Percentiles rank a stretch among this genome's conserved stretches.
Conservation (phyloP, 2,113 vertebrate genomes). For the Platycercus adscitus region DNA sequence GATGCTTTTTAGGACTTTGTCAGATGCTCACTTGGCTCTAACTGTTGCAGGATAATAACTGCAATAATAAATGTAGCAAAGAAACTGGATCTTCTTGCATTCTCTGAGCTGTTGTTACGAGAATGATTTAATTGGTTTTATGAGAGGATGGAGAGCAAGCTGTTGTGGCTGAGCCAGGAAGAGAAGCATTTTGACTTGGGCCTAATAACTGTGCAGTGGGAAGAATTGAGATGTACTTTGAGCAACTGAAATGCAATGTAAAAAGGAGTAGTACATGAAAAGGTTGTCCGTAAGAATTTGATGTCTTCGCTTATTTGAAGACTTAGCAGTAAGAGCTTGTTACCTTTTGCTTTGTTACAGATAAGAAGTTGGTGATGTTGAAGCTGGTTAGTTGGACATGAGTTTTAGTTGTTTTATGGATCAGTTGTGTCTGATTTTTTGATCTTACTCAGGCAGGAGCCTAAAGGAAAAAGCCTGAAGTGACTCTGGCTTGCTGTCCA, state of each 20-base stretch:
- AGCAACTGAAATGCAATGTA: background rate
- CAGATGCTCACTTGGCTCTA: background rate
- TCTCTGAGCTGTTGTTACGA: background rate
- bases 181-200: background rate
- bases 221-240: background rate
- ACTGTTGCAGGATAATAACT: background rate
- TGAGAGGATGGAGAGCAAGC: background rate
- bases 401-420: background rate
- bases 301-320: background rate
- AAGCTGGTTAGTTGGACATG: background rate
- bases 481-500: fast-evolving
- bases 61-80: constrained; percentile 1
- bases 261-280: background rate
- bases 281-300: background rate
- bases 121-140: background rate
- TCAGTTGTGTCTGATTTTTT: background rate
- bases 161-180: background rate
- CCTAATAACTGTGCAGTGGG: background rate
- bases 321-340: background rate
- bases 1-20: background rate
- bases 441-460: background rate
- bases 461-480: background rate
- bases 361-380: background rate
- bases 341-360: background rate
- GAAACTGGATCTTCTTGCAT: background rate